These are phyloP conservation scores for Drosophila oshimai DNA, from an alignment of 1,140 invertebrate genomes.

Conservation along the genomic window DNA sequence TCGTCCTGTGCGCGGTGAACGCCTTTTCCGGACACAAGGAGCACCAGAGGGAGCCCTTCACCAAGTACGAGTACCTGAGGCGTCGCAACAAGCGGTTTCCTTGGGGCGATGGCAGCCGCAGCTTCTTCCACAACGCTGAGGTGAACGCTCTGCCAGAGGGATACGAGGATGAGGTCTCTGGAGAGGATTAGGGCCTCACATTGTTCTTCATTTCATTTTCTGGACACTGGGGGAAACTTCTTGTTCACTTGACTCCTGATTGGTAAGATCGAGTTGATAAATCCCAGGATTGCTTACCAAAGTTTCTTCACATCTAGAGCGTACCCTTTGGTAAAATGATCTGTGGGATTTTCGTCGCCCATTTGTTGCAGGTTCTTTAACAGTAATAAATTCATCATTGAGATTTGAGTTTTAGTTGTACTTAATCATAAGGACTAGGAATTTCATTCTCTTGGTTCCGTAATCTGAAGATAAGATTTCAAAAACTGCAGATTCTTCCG, in stretches of 20 bases:
- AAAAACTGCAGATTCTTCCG: too few species aligned
- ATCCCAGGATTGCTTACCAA: neutral
- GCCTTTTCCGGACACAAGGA: slow-evolving; percentile 84
- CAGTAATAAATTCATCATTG: slow-evolving; percentile 20
- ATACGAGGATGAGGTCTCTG: slow-evolving; percentile 85
- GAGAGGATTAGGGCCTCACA: neutral
- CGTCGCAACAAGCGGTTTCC: slow-evolving; percentile 89
- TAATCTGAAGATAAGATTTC: too few species aligned
- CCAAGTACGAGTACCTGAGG: slow-evolving; percentile 89
- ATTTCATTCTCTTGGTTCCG: too few species aligned
- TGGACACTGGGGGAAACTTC: neutral
- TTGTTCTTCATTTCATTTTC: neutral
- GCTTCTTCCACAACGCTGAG: slow-evolving; percentile 90
- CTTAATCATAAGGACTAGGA: too few species aligned
- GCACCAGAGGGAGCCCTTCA: slow-evolving; percentile 84
- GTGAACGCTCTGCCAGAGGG: slow-evolving; percentile 90
- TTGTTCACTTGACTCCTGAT: neutral
- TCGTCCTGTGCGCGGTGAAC: slow-evolving; percentile 87
- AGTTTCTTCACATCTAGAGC: neutral
- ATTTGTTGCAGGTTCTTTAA: neutral
- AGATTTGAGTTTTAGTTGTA: slow-evolving; percentile 20
- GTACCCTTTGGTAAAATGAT: neutral
- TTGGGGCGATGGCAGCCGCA: slow-evolving; percentile 93
- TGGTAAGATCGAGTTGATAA: neutral
- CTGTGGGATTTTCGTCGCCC: neutral